Base-by-base conservation (phyloP, 2,888 invertebrate species). In the Catocala sponsa region DNA sequence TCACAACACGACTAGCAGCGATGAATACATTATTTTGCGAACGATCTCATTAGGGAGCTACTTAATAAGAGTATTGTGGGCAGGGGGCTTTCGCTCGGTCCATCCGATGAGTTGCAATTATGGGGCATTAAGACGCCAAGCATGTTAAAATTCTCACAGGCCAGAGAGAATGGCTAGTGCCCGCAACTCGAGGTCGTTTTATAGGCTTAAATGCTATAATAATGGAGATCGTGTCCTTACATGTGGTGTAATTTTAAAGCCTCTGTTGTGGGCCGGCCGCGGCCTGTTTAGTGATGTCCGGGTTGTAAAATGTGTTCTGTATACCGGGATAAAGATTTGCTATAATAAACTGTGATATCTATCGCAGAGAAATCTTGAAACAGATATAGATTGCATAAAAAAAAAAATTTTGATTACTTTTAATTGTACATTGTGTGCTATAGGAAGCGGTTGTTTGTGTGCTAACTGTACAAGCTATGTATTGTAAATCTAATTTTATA, bases 131-230 rank as follows among this genome's bases (percentile, higher is more conserved):
- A 88, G 89, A 85, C 43, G 76, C 84, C 78, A 76, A 79, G 85
- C 86, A 87, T 88, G 88, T 88, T 88, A 89, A 91, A 90, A 90
- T 90, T 90, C 89, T 87, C 87, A 87, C 88, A 88, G 82, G 79
- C 82, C 80, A 79, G 81, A 78, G 83, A 86, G 86, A 89, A 88
- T 82, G 87, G 84, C 84, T 85, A 83, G 83, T 86, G 84, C 82
- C 84, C 82, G 83, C 77, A 80, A 79, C 81, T 82, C 80, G 83
- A 85, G 87, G 83, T 85, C 84, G 81, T 80, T 85, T 85, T 86
- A 86, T 82, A 82, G 81, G 74, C 84, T 87, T 89, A 89, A 89
- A 88, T 83, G 85, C 81, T 83, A 81, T 88, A 84, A 88, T 89
- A 87, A 88, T 85, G 84, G 83, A 79, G 80, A 83, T 77, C 86